Evolutionary conservation across 2,113 vertebrate species (phyloP).

Genomic region (Puma concolor): DNA sequence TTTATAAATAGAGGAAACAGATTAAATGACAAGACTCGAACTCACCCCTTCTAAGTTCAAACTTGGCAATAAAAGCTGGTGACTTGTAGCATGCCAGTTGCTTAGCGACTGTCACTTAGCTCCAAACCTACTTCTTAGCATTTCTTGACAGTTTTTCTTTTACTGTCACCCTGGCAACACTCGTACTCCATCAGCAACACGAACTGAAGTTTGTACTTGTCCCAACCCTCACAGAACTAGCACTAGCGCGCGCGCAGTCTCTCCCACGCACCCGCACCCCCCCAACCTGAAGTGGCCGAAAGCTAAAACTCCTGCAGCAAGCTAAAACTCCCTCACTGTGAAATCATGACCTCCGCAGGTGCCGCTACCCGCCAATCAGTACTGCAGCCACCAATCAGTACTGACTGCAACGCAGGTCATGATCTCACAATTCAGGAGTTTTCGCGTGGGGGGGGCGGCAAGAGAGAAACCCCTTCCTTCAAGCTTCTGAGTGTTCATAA

Average conservation of each 20-base stretch:
- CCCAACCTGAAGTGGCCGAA: no score
- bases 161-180: background rate
- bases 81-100: background rate
- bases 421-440: no score
- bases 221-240: background rate
- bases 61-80: background rate
- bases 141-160: background rate
- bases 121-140: background rate
- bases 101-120: background rate
- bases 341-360: no score
- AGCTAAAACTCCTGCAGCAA: no score
- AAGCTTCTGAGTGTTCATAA: background rate
- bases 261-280: no score
- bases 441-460: no score
- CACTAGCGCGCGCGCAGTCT: background rate
- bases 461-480: background rate
- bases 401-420: no score
- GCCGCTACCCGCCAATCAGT: no score
- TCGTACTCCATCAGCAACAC: background rate
- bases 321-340: no score
- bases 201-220: background rate
- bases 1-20: background rate
- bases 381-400: no score
- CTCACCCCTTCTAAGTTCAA: background rate
- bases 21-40: background rate